These are phyloP conservation scores for Lophochroa leadbeateri DNA, from an alignment of 2,113 vertebrate species.

Conservation along the genomic window DNA sequence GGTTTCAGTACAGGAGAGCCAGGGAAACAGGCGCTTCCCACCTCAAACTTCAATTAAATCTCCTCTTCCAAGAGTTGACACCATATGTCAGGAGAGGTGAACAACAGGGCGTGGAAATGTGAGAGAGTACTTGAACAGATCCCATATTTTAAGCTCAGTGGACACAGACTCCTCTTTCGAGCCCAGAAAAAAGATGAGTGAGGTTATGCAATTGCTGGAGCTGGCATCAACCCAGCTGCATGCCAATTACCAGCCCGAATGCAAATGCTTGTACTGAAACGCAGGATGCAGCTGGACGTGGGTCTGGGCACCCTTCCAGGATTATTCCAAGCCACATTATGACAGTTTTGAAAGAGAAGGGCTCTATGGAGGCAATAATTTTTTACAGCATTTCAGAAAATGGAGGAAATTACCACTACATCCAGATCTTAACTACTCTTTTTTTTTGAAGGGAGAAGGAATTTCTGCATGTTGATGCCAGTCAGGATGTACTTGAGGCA, in stretches of 20 bases:
- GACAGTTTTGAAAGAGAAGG: conserved; percentile 49
- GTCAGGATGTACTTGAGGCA: conserved; percentile 52
- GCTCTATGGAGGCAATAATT: conserved; percentile 25
- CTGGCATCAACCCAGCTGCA: conserved; percentile 46
- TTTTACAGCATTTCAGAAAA: conserved; percentile 55
- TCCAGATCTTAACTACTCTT: neutral
- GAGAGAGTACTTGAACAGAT: neutral
- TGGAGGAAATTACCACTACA: conserved; percentile 36
- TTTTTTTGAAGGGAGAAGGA: conserved; percentile 26
- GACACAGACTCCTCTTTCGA: neutral
- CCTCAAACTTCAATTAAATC: conserved; percentile 40
- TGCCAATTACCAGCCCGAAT: conserved; percentile 23
- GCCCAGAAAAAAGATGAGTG: conserved; percentile 13
- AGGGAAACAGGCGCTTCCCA: neutral
- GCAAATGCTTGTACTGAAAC: conserved; percentile 49
- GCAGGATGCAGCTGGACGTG: conserved; percentile 57
- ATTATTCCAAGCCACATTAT: conserved; percentile 54
- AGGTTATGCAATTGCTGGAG: conserved; percentile 53
- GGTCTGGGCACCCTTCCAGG: conserved; percentile 41
- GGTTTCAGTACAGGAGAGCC: neutral
- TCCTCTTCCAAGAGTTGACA: neutral
- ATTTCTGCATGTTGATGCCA: conserved; percentile 53
- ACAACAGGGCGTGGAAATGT: neutral
- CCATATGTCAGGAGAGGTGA: conserved; percentile 1
- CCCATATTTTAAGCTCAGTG: neutral